Percentiles rank a stretch among this genome's conserved stretches.
These are phyloP conservation scores for Bugula neritina DNA, from an alignment of 2,888 invertebrate species.

Conservation along the genomic window DNA sequence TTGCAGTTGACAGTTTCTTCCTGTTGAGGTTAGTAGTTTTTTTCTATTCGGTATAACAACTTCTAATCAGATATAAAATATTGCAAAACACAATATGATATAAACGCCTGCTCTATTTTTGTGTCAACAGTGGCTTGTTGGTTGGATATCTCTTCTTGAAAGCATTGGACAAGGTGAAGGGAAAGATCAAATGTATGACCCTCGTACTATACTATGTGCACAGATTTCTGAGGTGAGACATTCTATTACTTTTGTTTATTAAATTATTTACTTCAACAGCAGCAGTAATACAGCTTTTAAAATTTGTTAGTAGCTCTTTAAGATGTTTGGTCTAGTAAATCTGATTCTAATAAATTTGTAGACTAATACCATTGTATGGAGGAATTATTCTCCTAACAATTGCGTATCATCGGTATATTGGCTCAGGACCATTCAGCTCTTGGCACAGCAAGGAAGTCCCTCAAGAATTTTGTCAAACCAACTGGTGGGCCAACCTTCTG, in stretches of 20 bases:
- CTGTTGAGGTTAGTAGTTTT: conserved; percentile 25
- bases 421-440: conserved; percentile 11
- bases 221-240: conserved; percentile 17
- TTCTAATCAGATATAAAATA: no score
- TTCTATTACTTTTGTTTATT: background rate
- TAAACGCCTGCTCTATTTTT: no score
- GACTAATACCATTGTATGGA: conserved; percentile 19
- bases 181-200: conserved; percentile 1
- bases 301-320: background rate
- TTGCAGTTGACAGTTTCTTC: conserved; percentile 27
- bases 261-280: background rate
- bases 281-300: no score
- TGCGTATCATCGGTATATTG: background rate
- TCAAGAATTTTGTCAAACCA: background rate
- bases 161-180: conserved; percentile 14
- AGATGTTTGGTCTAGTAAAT: background rate
- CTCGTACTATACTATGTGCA: conserved; percentile 22
- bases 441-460: conserved; percentile 1
- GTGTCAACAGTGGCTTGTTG: conserved; percentile 11
- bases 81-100: no score
- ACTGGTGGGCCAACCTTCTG: conserved; percentile 27
- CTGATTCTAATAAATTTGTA: background rate
- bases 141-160: conserved; percentile 26
- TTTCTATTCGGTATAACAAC: no score
- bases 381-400: background rate